Percentiles rank a stretch among this genome's conserved stretches.
Conservation (phyloP, 2,113 vertebrate genomes). For the Pelecanoides urinatrix region DNA sequence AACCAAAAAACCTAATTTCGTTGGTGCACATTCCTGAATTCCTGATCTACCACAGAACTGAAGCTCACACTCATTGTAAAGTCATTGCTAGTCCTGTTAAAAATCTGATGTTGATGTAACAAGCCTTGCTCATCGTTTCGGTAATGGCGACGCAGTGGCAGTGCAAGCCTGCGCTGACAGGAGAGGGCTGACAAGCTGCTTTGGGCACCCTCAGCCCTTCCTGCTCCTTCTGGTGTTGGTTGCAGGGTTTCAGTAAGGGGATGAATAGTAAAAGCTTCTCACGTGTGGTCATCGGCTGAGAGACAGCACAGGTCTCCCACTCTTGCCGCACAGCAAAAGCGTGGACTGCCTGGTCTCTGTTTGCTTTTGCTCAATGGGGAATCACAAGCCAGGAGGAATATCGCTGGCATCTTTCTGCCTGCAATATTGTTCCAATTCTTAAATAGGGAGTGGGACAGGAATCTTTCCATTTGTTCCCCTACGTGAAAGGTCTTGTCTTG, state of each 20-base stretch:
- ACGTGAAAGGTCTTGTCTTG: rapidly evolving
- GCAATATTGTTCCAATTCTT: not conserved
- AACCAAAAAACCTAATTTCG: not conserved
- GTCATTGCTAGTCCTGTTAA: not conserved
- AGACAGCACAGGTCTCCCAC: not conserved
- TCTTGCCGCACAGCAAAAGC: not conserved
- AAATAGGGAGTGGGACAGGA: not conserved
- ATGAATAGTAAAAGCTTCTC: not conserved
- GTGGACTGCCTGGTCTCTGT: not conserved
- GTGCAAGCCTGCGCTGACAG: rapidly evolving
- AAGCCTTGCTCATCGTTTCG: rapidly evolving
- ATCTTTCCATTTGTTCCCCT: not conserved
- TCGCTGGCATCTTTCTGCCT: not conserved
- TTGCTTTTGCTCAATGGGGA: not conserved
- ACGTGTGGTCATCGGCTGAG: rapidly evolving
- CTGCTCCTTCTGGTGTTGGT: not conserved
- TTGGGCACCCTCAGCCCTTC: not conserved
- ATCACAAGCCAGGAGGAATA: not conserved
- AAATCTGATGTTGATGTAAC: not conserved
- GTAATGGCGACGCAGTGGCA: not conserved
- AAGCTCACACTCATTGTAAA: not conserved
- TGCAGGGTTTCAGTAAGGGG: not conserved
- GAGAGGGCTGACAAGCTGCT: not conserved
- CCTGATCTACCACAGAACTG: not conserved
- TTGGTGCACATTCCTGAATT: not conserved